A percentile compares a stretch with the other conserved stretches of the same genome.
Conservation (phyloP, 2,888 invertebrate species). For the Parnassius mnemosyne region DNA sequence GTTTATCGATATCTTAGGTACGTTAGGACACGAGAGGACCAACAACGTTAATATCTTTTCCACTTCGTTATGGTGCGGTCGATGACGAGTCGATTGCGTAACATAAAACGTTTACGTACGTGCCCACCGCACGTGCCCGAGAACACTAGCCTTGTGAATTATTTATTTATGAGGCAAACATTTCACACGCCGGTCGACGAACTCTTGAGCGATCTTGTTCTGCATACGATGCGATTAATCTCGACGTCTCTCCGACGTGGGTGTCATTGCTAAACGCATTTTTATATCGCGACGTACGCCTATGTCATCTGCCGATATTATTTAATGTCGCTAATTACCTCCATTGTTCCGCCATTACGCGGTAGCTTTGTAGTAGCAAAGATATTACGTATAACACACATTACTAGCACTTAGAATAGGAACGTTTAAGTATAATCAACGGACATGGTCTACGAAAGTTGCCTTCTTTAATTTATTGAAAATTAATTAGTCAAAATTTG, state of each 20-base stretch:
- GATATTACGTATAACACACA: background rate
- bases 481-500: no score
- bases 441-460: no score
- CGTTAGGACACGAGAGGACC: no score
- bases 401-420: no score
- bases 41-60: conserved; percentile 37
- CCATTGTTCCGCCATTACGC: background rate
- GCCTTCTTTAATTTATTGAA: no score
- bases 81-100: conserved; percentile 79
- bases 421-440: no score
- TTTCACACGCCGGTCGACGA: conserved; percentile 80
- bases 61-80: conserved; percentile 68
- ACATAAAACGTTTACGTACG: conserved; percentile 75
- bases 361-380: background rate
- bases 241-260: conserved; percentile 52
- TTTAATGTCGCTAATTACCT: background rate
- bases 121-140: conserved; percentile 71
- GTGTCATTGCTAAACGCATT: conserved; percentile 44
- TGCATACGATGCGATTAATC: conserved; percentile 73
- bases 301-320: conserved; percentile 5
- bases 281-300: conserved; percentile 27
- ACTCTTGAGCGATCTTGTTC: conserved; percentile 74
- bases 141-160: conserved; percentile 81
- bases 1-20: no score
- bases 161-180: conserved; percentile 79